A percentile compares a stretch with the other conserved stretches of the same genome.
phyloP scores from a whole-genome alignment of 2,797 vertebrate genomes.

The Kryptolebias ocellatus region DNA sequence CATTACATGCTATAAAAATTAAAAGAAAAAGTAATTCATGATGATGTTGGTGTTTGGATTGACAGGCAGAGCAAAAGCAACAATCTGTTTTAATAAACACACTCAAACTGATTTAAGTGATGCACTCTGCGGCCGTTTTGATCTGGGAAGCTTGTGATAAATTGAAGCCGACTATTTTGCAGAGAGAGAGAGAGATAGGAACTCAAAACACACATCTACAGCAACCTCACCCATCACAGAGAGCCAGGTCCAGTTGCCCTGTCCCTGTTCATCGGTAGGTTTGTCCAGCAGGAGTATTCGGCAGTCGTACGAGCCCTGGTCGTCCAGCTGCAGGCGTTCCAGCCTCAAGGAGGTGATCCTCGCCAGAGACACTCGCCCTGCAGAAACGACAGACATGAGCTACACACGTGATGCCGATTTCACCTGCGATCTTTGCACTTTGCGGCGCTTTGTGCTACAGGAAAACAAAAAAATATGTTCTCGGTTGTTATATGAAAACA shows the following conservation, averaged over 20 bases:
- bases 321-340: constrained; percentile 82
- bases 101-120: not conserved
- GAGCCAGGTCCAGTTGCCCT: constrained; percentile 90
- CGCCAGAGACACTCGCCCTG: constrained; percentile 89
- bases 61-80: not conserved
- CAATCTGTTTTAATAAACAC: constrained; percentile 5
- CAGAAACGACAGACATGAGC: constrained; percentile 7
- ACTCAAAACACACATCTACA: not conserved
- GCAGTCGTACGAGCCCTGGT: constrained; percentile 93
- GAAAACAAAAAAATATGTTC: constrained; percentile 24
- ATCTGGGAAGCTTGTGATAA: not conserved
- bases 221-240: constrained; percentile 85
- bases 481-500: constrained; percentile 22
- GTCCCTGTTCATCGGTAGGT: constrained; percentile 84
- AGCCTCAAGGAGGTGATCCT: constrained; percentile 84
- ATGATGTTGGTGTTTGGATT: constrained; percentile 8
- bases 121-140: constrained; percentile 1
- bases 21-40: constrained; percentile 3
- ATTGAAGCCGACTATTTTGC: not conserved
- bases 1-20: not conserved
- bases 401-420: constrained; percentile 30
- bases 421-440: constrained; percentile 31
- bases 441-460: constrained; percentile 5
- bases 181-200: too few species aligned
- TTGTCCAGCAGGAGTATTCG: constrained; percentile 88